Base-by-base conservation (phyloP, 2,797 vertebrate genomes). In the Chromis chromis region DNA sequence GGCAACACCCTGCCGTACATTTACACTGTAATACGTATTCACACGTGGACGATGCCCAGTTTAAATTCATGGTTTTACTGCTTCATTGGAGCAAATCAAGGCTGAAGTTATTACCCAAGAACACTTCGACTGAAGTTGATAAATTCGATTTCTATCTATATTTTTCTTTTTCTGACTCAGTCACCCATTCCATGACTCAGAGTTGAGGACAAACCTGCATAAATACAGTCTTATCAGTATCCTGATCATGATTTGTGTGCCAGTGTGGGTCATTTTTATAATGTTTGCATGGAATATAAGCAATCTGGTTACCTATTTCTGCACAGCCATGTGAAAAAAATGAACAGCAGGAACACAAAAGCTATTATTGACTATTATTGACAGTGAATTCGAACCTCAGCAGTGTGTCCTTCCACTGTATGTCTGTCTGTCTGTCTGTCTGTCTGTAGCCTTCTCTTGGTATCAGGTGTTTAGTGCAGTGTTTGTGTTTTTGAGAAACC, bases 1-100 rank as follows among this genome's bases (percentile, higher is more conserved):
- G 22, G n/a, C 33, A 82, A 69, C 58, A 42, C 67, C 40, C 53
- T 63, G 36, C 19, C 25, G 40, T 22, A 25, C 50, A 40, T 79
- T 67, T 56, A 71, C 24, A 11, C 55, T 0, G 56, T 40, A 31
- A 69, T 33, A 40, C 46, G 64, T 10, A 39, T 52, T 75, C 59
- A 66, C 56, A 71, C 60, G n/a, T 46, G 59, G 48, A 48, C 60
- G 31, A 36, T 59, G 31, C 13, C 42, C 44, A 39, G 13, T 66
- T 62, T 22, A 63, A 25, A 44, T 25, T 49, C 28, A 31, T 39
- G n/a, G 17, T 28, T 65, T 54, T 17, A 64, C 14, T 49, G 17
- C 50, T 61, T 27, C 17, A 24, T 44, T 55, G 27, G 40, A 27
- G 50, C 42, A 39, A 36, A 56, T 27, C 33, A 2, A 44, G 28